Evolutionary conservation across 2,797 vertebrate species (phyloP), one percentile per base, ranked within the genome.

Genomic region (Rhinichthys osculus): DNA sequence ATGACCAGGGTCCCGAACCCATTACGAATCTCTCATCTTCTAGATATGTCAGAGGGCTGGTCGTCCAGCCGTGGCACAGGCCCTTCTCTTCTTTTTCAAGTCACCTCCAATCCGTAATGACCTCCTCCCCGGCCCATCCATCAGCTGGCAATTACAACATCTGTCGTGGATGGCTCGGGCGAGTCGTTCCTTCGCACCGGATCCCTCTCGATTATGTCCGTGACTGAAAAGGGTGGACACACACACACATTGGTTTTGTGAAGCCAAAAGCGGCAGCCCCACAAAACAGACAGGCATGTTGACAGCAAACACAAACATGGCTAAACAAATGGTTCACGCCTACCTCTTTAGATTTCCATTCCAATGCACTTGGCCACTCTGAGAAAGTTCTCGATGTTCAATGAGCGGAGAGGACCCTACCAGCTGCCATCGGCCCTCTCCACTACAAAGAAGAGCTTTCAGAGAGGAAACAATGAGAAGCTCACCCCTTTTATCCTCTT

Each of bases 101-200:
- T 69, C 79, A 74, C 88, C 82, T 71, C 54, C 83, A 91, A 91
- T 92, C 82, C 47, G 91, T 95, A 95, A 96, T 94, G 93, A 95
- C 89, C 85, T 91, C 88, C 91, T 91, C 93, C 94, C 95, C 93
- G 94, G 93, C 92, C 90, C 92, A 96, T 96, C 94, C 93, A 95
- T 96, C 96, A 96, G 95, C 93, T 93, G 93, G 95, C 95, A 96
- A 96, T 96, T 96, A 96, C 94, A 95, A 96, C 95, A 96, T 96
- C 95, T 96, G 95, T 95, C 93, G 92, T 92, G 90, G 95, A 94
- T 91, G 92, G 91, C 93, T 92, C 90, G 82, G 81, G 47, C 90
- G 35, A 83, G 89, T 78, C 78, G 87, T 76, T 86, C 78, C 81
- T 77, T 83, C 81, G 27, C 78, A 78, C 78, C 40, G 42, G 52